Conservation (phyloP, 2,888 invertebrate species). For the Apamea sordens region DNA sequence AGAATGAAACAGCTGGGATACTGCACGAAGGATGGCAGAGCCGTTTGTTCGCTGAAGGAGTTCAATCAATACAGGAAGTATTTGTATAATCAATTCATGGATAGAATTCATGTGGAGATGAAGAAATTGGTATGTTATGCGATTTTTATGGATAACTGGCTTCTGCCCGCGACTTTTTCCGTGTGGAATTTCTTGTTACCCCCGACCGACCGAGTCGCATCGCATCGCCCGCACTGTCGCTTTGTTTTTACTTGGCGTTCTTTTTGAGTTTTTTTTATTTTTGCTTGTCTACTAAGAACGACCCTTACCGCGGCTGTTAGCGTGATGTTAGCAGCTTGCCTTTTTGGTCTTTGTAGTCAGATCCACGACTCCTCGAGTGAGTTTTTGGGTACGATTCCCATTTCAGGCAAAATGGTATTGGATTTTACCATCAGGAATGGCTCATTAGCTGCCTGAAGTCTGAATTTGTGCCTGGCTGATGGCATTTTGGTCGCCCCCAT, state of each 20-base stretch:
- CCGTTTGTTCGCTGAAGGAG: slow-evolving; percentile 91
- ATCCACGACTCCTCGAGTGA: background rate
- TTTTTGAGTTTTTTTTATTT: background rate
- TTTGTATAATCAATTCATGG: slow-evolving; percentile 90
- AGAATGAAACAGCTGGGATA: slow-evolving; percentile 89
- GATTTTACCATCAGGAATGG: background rate
- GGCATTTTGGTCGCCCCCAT: background rate
- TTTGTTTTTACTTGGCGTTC: background rate
- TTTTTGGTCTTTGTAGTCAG: too few species aligned
- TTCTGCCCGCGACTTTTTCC: background rate
- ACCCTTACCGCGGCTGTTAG: background rate
- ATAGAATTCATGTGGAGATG: slow-evolving; percentile 87
- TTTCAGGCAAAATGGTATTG: background rate
- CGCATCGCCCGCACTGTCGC: background rate
- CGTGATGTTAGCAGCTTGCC: background rate
- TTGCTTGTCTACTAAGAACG: background rate
- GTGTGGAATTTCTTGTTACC: background rate
- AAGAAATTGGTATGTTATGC: slow-evolving; percentile 77
- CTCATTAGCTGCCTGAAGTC: background rate
- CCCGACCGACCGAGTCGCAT: background rate
- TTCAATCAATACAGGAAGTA: slow-evolving; percentile 92
- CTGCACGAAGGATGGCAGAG: slow-evolving; percentile 90
- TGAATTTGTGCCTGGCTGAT: background rate
- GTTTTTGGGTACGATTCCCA: background rate
- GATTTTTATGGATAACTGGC: background rate